These are phyloP conservation scores for Chaitophorus viminalis DNA, from an alignment of 2,888 invertebrate species.

Conservation along the genomic window DNA sequence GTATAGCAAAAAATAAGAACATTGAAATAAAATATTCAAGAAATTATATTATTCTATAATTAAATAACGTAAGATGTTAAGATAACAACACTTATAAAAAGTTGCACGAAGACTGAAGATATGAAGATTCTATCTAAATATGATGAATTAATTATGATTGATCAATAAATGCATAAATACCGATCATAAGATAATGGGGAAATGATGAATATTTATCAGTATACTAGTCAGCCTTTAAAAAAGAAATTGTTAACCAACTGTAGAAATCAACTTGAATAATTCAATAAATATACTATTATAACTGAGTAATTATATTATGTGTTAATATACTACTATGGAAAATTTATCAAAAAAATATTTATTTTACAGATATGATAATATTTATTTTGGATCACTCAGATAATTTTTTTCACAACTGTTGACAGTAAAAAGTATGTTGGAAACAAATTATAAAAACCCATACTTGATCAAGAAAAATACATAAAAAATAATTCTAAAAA, in stretches of 20 bases:
- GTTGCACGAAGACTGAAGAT: constrained; percentile 41
- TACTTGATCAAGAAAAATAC: not conserved
- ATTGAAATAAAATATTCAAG: constrained; percentile 1
- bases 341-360: not conserved
- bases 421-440: not conserved
- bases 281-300: too few relatives aligned
- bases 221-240: constrained; percentile 51
- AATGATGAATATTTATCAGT: constrained; percentile 13
- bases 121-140: not conserved
- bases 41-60: constrained; percentile 49
- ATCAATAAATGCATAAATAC: not conserved
- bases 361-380: not conserved
- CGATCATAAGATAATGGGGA: not conserved
- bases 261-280: not conserved
- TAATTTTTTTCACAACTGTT: not conserved
- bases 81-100: constrained; percentile 45
- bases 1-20: constrained; percentile 35
- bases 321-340: not conserved
- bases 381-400: not conserved
- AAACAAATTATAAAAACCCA: not conserved
- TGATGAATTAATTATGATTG: constrained; percentile 19
- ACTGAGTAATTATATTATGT: too few relatives aligned
- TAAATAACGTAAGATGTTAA: constrained; percentile 46
- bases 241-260: not conserved
- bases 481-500: not conserved